These are phyloP conservation scores for Lacerta viridis DNA, from an alignment of 2,797 vertebrate genomes.

Conservation along the genomic window DNA sequence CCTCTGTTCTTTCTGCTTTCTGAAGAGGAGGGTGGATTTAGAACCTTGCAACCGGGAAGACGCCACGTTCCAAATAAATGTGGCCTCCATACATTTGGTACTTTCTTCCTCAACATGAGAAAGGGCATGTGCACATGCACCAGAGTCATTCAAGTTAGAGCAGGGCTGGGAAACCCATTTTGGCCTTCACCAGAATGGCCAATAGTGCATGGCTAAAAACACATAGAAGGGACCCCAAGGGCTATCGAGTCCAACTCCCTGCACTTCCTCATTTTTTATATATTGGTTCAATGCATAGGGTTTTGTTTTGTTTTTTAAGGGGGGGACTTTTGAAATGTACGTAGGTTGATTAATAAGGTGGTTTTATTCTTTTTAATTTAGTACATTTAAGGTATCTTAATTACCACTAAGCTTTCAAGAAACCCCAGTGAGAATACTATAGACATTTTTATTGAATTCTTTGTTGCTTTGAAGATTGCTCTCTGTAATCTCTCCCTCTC, in stretches of 20 bases:
- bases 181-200: too few species aligned
- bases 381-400: conserved; percentile 67
- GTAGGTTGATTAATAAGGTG: conserved; percentile 46
- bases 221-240: conserved; percentile 11
- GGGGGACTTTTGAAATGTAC: conserved; percentile 48
- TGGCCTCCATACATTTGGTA: neutral
- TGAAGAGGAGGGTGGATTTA: neutral
- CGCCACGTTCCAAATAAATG: neutral
- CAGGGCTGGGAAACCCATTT: too few species aligned
- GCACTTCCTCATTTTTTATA: conserved; percentile 14
- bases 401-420: conserved; percentile 69
- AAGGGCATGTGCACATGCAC: too few species aligned
- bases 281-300: neutral
- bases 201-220: neutral
- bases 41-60: neutral
- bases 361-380: conserved; percentile 46
- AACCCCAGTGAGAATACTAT: conserved; percentile 61
- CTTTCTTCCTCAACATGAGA: neutral
- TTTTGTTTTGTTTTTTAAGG: conserved; percentile 31
- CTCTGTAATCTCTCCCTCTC: conserved; percentile 50
- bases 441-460: conserved; percentile 54
- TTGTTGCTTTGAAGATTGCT: conserved; percentile 62
- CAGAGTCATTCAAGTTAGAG: too few species aligned
- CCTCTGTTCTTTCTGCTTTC: neutral
- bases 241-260: neutral